Conservation (phyloP, 2,797 vertebrate species). For the Lates japonicus region DNA sequence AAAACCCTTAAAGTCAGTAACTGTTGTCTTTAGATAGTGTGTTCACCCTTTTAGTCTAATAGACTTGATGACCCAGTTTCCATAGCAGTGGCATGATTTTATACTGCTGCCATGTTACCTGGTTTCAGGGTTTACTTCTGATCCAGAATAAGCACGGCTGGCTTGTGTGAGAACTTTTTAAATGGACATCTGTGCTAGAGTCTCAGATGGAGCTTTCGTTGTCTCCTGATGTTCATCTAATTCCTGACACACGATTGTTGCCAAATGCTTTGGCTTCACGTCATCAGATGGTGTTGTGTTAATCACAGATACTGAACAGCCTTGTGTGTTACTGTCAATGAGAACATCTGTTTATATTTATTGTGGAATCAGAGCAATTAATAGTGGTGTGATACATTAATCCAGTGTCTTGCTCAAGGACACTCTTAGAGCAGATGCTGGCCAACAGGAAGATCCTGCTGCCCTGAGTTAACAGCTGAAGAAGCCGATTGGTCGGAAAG, state of each 20-base stretch:
- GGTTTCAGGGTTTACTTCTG: neutral
- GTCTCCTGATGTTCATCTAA: neutral
- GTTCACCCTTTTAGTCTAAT: neutral
- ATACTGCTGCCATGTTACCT: neutral
- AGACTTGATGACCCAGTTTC: slow-evolving; percentile 18
- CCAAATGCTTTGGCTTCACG: neutral
- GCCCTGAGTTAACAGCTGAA: neutral
- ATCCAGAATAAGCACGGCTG: neutral
- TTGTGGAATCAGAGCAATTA: neutral
- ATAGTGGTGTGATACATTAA: neutral
- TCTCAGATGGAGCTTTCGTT: neutral
- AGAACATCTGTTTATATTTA: slow-evolving; percentile 1
- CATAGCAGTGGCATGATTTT: neutral
- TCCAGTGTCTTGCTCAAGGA: slow-evolving; percentile 14
- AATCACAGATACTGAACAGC: neutral
- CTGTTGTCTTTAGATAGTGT: neutral
- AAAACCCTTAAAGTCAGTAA: no score
- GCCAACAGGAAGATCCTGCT: neutral
- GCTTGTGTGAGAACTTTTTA: neutral
- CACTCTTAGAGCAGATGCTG: neutral
- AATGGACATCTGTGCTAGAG: neutral
- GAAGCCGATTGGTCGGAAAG: slow-evolving; percentile 29
- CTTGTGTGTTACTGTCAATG: slow-evolving; percentile 1
- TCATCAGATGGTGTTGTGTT: neutral
- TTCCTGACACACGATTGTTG: neutral